phyloP scores from a whole-genome alignment of 2,888 invertebrate genomes.

The Sinelater perroti region DNA sequence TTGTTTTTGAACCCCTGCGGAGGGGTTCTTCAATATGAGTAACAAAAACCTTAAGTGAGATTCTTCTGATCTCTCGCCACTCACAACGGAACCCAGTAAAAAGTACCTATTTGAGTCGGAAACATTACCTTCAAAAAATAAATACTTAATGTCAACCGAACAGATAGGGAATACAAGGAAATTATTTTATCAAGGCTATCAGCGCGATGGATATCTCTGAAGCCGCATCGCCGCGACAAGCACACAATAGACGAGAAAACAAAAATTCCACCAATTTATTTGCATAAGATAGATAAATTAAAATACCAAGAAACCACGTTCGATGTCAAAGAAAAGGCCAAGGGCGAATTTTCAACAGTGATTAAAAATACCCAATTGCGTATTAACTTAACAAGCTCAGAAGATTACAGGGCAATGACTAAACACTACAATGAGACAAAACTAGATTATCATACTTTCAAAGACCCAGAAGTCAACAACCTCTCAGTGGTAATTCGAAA shows the following conservation, averaged over 20 bases:
- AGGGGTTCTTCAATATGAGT: constrained; percentile 2
- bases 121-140: constrained; percentile 11
- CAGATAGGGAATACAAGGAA: constrained; percentile 2
- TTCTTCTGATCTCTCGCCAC: neutral
- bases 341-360: constrained; percentile 4
- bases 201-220: constrained; percentile 6
- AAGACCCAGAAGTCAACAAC: neutral
- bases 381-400: neutral
- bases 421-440: constrained; percentile 4
- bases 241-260: neutral
- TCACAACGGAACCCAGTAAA: neutral
- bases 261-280: constrained; percentile 6
- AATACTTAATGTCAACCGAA: constrained; percentile 10
- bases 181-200: constrained; percentile 3
- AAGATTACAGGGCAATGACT: constrained; percentile 7
- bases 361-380: constrained; percentile 3
- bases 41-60: constrained; percentile 1
- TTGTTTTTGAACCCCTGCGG: constrained; percentile 6
- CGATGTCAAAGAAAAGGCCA: constrained; percentile 2
- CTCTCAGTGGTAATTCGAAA: constrained; percentile 4
- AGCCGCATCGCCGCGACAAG: constrained; percentile 2
- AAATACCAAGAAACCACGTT: constrained; percentile 2
- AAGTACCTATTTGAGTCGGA: constrained; percentile 1
- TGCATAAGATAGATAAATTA: constrained; percentile 3
- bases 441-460: constrained; percentile 1